Conservation (phyloP, 2,113 vertebrate genomes). For the Furnarius figulus region DNA sequence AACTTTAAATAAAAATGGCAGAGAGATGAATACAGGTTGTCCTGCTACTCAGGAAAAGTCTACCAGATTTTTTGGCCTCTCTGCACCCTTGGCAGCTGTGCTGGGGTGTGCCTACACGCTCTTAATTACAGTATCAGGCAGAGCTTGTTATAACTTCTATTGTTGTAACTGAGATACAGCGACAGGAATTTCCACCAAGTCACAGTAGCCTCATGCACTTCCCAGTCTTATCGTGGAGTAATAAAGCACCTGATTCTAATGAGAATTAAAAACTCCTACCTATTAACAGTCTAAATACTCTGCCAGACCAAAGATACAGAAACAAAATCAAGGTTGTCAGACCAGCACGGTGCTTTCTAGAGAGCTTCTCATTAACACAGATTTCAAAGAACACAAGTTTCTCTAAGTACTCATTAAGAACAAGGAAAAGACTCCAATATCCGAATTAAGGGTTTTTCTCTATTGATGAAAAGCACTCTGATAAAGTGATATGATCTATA, state of each 20-base stretch:
- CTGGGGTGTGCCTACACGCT: not conserved
- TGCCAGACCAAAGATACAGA: not conserved
- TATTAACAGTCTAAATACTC: not conserved
- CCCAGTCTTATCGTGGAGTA: not conserved
- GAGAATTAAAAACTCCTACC: not conserved
- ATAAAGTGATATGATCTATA: not conserved
- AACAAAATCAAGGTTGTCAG: not conserved
- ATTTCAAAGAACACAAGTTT: not conserved
- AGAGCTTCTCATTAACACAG: not conserved
- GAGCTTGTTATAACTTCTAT: constrained; percentile 22
- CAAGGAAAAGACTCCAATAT: not conserved
- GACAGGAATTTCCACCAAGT: constrained; percentile 28
- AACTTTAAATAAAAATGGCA: not conserved
- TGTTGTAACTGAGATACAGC: not conserved
- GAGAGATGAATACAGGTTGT: not conserved
- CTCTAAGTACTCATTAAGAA: not conserved
- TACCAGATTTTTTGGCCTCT: not conserved
- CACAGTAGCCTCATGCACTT: not conserved
- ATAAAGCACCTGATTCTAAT: not conserved
- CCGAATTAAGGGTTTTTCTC: not conserved
- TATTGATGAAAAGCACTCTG: not conserved
- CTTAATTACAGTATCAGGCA: constrained; percentile 27
- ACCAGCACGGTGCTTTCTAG: not conserved
- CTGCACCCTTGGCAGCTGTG: not conserved
- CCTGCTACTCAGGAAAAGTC: not conserved